Conservation (phyloP, 1,140 invertebrate genomes). For the Lepidurus apus region DNA sequence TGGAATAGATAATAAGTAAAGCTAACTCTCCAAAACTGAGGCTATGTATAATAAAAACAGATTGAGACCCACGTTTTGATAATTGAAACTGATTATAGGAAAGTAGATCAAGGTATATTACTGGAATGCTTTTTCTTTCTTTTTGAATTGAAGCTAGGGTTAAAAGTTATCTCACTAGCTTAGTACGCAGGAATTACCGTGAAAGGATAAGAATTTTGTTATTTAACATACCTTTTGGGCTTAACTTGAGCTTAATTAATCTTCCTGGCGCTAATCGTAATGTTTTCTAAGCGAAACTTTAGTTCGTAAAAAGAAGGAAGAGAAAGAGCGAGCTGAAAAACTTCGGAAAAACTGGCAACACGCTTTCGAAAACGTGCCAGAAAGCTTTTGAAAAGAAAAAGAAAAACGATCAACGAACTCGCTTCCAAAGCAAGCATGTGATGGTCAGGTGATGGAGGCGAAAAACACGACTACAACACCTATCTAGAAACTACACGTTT, state of each 20-base stretch:
- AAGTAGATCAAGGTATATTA: too few species aligned
- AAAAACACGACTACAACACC: neutral
- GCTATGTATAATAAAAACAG: too few species aligned
- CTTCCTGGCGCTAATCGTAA: neutral
- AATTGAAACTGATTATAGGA: too few species aligned
- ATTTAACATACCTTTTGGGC: too few species aligned
- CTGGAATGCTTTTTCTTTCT: too few species aligned
- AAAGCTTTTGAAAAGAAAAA: neutral
- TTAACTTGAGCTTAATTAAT: neutral
- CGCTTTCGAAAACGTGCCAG: constrained; percentile 8
- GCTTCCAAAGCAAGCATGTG: neutral
- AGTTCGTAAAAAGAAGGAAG: neutral
- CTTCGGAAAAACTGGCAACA: neutral
- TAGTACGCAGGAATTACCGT: too few species aligned
- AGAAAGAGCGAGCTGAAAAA: neutral
- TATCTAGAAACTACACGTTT: neutral
- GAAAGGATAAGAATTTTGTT: too few species aligned
- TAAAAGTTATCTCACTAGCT: too few species aligned
- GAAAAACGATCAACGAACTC: neutral
- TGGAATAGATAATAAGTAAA: too few species aligned
- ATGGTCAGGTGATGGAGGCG: neutral
- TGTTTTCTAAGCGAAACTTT: neutral
- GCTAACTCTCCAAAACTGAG: too few species aligned
- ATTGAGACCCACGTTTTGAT: too few species aligned
- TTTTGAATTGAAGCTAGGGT: too few species aligned